Base-by-base conservation (phyloP, 1,140 invertebrate genomes). In the Drosophila nasuta region DNA sequence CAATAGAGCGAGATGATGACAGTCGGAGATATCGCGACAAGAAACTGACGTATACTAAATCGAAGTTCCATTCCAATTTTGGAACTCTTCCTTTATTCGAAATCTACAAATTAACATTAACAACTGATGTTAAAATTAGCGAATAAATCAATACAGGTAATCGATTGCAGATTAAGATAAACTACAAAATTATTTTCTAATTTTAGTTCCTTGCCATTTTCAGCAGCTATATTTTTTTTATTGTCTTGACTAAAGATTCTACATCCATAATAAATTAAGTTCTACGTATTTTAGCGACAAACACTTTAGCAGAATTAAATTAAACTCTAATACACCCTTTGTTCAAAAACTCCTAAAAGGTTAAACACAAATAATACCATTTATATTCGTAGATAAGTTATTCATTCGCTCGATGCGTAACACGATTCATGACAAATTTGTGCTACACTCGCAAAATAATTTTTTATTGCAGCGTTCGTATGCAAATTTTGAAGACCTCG, bases 401-500 rank as follows among this genome's bases (percentile, higher is more conserved):
- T 33, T 17, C 5, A 20, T 33, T n/a, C 5, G 8, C 51, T n/a
- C 60, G 33, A 52, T 52, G 56, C 63, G 45, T 59, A 67, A 73
- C 63, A 45, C 56, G 10, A 66, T 25, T 28, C 70, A 67, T 59
- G 70, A 67, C 54, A 67, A 73, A 73, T 67, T 67, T 54, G 25
- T 46, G 60, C 51, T 70, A 54, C 48, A 46, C 67, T 25, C 38
- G 49, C 15, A 15, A 48, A 57, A 65, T 49, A 72, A 67, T 49
- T 73, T 56, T 35, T 58, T 46, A 54, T 38, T 68, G 71, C 71
- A 68, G 43, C 64, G 52, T 10, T 52, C 43, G 11, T 74, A 74
- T 74, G 71, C 71, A 74, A 74, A 74, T 74, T 74, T 51, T 11
- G 41, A 59, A 74, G 65, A 60, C 49, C 71, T 74, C 57, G 65